Evolutionary conservation across 2,888 invertebrate species (phyloP), one percentile per base, ranked within the genome.

Genomic region (Formica aserva): DNA sequence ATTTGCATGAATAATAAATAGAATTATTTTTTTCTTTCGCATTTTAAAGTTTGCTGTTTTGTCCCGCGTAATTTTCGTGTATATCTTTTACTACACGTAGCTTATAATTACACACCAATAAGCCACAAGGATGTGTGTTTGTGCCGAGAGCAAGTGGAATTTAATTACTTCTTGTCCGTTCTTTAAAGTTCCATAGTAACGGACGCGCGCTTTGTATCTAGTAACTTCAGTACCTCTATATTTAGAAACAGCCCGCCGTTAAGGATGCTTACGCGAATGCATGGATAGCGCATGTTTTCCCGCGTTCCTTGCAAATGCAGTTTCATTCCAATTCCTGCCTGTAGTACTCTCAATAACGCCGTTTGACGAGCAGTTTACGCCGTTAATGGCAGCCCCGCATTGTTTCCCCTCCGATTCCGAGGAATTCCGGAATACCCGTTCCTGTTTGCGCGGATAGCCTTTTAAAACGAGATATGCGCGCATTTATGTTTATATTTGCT

Each of bases 301-400:
- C 60, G 26, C 71, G 60, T 78, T 78, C 71, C 71, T 71, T 13
- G 45, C 57, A 32, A 77, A 81, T 66, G 62, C 81, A 84, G 86
- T 89, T 89, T 90, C 82, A 85, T 86, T 88, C 84, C 88, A 84
- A 88, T 88, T 88, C 84, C 90, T 65, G 67, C 66, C 80, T 76
- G 82, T 52, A 77, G 82, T 67, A 83, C 84, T 84, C 60, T 86
- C 60, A 63, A 88, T 77, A 75, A 84, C 63, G 74, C 60, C 80
- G 41, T 78, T 86, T 86, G 89, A 89, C 83, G 90, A 86, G 86
- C 88, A 74, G 90, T 86, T 87, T 86, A 88, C 85, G 86, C 87
- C 55, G 83, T 83, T 87, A 87, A 89, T 89, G 83, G 65, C 74
- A 38, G 62, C 77, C 63, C 52, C 41, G 26, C 82, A 80, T 32